phyloP scores from a whole-genome alignment of 2,113 vertebrate genomes.

The Mustelus asterias region DNA sequence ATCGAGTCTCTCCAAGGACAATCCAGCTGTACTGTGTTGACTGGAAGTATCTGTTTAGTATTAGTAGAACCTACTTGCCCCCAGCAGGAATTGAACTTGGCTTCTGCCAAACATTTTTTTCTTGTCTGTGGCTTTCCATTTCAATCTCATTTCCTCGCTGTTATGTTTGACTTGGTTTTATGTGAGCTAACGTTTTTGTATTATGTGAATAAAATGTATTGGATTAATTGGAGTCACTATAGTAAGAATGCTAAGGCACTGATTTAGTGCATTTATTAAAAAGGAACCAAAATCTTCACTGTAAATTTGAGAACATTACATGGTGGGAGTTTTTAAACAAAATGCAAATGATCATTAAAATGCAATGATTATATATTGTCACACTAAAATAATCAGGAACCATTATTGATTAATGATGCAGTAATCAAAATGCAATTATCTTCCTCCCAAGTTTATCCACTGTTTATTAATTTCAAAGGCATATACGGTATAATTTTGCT shows the following conservation, averaged over 20 bases:
- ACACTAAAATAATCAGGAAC: constrained; percentile 36
- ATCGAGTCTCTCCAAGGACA: constrained; percentile 84
- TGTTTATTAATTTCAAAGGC: constrained; percentile 32
- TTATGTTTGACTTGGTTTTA: constrained; percentile 10
- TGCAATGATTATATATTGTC: constrained; percentile 29
- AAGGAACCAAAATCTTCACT: constrained; percentile 9
- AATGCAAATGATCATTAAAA: constrained; percentile 35
- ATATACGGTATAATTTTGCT: constrained; percentile 33
- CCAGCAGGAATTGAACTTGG: constrained; percentile 33
- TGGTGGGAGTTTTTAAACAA: constrained; percentile 24
- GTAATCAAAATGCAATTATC: constrained; percentile 34
- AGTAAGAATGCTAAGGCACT: not conserved
- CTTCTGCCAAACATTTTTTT: constrained; percentile 19
- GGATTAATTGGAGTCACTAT: not conserved
- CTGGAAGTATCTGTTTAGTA: constrained; percentile 58
- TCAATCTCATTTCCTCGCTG: constrained; percentile 12
- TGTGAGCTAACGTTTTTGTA: not conserved
- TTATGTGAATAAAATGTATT: not conserved
- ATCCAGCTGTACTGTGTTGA: constrained; percentile 53
- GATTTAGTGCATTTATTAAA: not conserved
- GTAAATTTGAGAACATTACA: not conserved
- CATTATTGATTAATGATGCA: constrained; percentile 36
- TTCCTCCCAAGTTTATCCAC: constrained; percentile 1
- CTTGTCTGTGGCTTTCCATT: constrained; percentile 17
- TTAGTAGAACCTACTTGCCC: constrained; percentile 42